Percentiles rank a stretch among this genome's conserved stretches.
Conservation (phyloP, 2,113 vertebrate genomes). For the Psammodynastes pulverulentus region DNA sequence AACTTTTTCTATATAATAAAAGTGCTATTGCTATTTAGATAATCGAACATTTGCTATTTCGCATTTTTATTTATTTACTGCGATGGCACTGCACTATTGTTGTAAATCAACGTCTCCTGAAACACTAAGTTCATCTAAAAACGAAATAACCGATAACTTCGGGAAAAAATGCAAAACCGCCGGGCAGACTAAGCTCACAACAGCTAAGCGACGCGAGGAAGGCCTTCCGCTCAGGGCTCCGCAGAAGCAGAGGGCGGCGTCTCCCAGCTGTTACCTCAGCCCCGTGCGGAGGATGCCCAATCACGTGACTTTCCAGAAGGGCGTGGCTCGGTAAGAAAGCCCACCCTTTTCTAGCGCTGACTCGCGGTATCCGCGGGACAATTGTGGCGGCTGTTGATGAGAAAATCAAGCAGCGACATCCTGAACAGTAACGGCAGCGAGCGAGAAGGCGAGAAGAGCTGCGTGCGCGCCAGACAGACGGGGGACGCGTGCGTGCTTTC, state of each 20-base stretch:
- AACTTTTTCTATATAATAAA: too few relatives aligned
- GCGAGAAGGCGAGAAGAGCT: background rate
- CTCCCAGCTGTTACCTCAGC: background rate
- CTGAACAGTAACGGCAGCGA: background rate
- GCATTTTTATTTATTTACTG: background rate
- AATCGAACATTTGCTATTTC: background rate
- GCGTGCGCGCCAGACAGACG: background rate
- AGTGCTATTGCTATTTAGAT: background rate
- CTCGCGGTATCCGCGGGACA: background rate
- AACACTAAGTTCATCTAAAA: background rate
- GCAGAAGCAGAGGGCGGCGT: background rate
- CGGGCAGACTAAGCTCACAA: too few relatives aligned
- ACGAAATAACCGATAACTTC: background rate
- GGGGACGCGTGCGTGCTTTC: background rate
- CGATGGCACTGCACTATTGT: background rate
- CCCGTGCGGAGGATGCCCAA: background rate
- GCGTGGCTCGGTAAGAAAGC: background rate
- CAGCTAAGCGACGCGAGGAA: background rate
- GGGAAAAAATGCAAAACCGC: background rate
- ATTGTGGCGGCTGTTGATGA: constrained; percentile 27
- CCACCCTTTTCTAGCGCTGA: background rate
- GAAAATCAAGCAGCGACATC: constrained; percentile 34
- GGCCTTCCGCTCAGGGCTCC: background rate
- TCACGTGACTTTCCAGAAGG: background rate
- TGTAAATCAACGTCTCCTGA: too few relatives aligned